Conservation (phyloP, 2,888 invertebrate genomes). For the Polyommatus icarus region DNA sequence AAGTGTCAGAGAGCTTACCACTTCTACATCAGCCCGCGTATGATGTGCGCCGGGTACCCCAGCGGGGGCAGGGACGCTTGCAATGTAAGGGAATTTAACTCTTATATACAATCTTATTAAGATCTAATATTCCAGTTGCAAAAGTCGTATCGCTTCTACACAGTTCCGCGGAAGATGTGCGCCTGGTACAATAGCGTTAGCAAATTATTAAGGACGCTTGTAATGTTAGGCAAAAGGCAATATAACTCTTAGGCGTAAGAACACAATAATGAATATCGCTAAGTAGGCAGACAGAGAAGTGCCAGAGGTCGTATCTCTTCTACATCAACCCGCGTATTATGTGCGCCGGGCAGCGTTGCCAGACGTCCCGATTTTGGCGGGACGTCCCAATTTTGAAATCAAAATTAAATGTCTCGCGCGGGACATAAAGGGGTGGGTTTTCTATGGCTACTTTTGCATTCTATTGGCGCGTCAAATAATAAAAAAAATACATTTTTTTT, state of each 20-base stretch:
- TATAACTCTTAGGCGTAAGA: neutral
- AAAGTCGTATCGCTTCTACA: slow-evolving; percentile 66
- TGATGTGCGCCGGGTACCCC: slow-evolving; percentile 73
- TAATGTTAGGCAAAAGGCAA: slow-evolving; percentile 55
- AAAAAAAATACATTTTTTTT: too few relatives aligned
- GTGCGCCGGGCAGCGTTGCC: too few relatives aligned
- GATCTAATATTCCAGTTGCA: slow-evolving; percentile 39
- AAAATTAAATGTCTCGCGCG: too few relatives aligned
- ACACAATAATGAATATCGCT: neutral
- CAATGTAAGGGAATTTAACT: slow-evolving; percentile 38
- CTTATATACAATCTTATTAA: too few relatives aligned
- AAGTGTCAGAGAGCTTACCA: slow-evolving; percentile 68
- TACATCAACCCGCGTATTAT: too few relatives aligned
- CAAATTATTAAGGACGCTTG: slow-evolving; percentile 61
- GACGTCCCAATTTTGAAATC: too few relatives aligned
- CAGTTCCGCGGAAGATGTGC: slow-evolving; percentile 69
- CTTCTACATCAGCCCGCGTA: slow-evolving; percentile 68
- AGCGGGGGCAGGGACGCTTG: slow-evolving; percentile 73
- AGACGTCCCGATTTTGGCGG: too few relatives aligned
- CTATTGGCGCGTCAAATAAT: too few relatives aligned
- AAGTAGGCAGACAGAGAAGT: neutral
- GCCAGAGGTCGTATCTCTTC: too few relatives aligned
- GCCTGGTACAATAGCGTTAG: slow-evolving; percentile 73
- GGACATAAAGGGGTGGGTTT: too few relatives aligned
- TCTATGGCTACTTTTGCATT: too few relatives aligned